A percentile compares a stretch with the other conserved stretches of the same genome.
Conservation (phyloP, 2,888 invertebrate genomes). For the Hirudinaria manillensis region DNA sequence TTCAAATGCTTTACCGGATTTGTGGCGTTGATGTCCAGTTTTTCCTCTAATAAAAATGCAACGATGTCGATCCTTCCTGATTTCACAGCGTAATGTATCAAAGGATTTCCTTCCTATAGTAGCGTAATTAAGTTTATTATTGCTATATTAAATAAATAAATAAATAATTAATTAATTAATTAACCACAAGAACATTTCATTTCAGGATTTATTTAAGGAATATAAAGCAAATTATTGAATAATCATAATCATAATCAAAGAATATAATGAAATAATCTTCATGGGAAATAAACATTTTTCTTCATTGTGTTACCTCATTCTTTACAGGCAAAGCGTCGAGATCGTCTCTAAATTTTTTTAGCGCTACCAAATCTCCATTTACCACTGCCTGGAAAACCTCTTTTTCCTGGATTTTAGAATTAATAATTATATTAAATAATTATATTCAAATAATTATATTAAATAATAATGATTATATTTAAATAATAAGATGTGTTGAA, state of each 20-base stretch:
- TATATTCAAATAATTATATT: no score
- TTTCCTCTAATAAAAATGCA: constrained; percentile 21
- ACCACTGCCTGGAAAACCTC: constrained; percentile 15
- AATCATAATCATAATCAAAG: no score
- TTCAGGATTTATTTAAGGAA: no score
- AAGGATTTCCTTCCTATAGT: constrained; percentile 20
- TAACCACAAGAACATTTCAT: no score
- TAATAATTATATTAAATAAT: no score
- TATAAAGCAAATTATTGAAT: no score
- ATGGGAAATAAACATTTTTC: neutral
- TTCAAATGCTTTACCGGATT: constrained; percentile 11
- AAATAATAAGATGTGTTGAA: no score
- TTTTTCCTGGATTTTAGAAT: constrained; percentile 1
- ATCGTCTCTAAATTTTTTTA: constrained; percentile 2
- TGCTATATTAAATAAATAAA: neutral
- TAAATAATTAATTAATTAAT: no score
- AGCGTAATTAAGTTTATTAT: neutral
- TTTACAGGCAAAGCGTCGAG: neutral
- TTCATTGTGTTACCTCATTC: constrained; percentile 5
- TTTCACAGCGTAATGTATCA: constrained; percentile 24
- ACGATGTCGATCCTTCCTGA: neutral
- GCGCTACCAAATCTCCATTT: constrained; percentile 14
- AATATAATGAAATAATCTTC: neutral
- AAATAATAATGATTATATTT: no score
- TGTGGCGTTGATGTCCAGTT: constrained; percentile 20